Percentiles rank a stretch among this genome's conserved stretches.
Evolutionary conservation across 2,888 invertebrate genomes (phyloP).

Genomic region (Epirrhoe tristata): DNA sequence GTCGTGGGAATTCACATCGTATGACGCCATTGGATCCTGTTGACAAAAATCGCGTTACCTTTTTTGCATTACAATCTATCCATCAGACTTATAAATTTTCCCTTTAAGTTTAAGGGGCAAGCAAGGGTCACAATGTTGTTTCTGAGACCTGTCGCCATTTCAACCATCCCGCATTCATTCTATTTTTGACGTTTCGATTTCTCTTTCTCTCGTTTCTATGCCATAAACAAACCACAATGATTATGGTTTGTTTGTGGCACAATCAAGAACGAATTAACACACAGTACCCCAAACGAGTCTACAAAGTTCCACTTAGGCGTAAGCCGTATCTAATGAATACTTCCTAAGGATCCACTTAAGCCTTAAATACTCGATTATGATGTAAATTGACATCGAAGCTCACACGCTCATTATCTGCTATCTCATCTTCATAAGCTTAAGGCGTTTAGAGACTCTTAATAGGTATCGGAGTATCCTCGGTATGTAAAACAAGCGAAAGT

Average conservation of each 20-base stretch:
- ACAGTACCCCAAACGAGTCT: not conserved
- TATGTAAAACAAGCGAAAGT: conserved; percentile 17
- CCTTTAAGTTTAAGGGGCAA: too few species aligned
- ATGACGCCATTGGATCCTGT: conserved; percentile 97
- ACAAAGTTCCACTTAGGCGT: conserved; percentile 2
- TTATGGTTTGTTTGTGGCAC: not conserved
- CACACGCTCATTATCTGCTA: conserved; percentile 35
- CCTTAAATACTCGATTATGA: conserved; percentile 25
- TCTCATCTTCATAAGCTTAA: conserved; percentile 46
- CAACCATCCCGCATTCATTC: too few species aligned
- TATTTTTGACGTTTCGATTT: too few species aligned
- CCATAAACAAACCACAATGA: not conserved
- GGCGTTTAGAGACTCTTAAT: conserved; percentile 37
- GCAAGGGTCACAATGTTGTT: too few species aligned
- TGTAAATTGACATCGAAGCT: conserved; percentile 28
- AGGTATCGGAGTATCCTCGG: conserved; percentile 40
- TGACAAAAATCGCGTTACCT: conserved; percentile 39
- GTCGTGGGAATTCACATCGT: conserved; percentile 98
- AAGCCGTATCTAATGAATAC: conserved; percentile 12
- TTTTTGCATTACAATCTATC: conserved; percentile 16
- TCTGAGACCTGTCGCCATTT: too few species aligned
- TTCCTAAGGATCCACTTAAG: conserved; percentile 18
- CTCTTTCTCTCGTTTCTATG: too few species aligned
- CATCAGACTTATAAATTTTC: too few species aligned
- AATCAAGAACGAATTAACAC: not conserved